Base-by-base conservation (phyloP, 1,140 invertebrate genomes). In the Camponotus vicinus region DNA sequence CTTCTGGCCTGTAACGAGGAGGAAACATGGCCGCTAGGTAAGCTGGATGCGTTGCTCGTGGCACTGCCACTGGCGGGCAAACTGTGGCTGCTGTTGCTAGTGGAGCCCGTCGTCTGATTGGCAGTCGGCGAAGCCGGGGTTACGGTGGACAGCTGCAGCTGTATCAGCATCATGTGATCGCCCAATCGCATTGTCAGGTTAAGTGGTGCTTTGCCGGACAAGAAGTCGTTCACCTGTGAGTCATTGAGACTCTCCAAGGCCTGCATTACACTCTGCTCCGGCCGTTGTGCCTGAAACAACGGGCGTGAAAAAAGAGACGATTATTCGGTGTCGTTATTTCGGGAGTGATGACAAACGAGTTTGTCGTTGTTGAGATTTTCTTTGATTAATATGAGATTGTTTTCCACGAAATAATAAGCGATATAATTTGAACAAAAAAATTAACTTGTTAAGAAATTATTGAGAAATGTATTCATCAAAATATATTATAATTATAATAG, bases 131-230 rank as follows among this genome's bases (percentile, higher is more conserved):
- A 90, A n/a, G 94, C 91, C 13, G 94, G 96, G 15, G 96, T 96
- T 3, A 98, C 97, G 15, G 98, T 98, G 64, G 98, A 98, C 73
- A 99, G 95, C 93, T 99, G 98, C 57, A 99, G 95, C 94, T 99
- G 98, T 80, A 99, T 99, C 78, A 99, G 96, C 98, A 99, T 99
- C 98, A 99, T 98, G 95, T 99, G 98, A 93, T 99, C 98, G 34
- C 98, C 98, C 15, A 99, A 95, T 83, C 98, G 96, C 98, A 99
- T 99, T 59, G 98, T 99, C 69, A 99, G 95, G 94, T 99, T 99
- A 37, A 99, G 95, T 18, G 98, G 98, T 40, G 98, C 98, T 94
- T 98, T 98, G 59, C 98, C 98, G 92, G 98, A 98, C 13, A 99
- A 96, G 93, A 99, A 99, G 94, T 99, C 98, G 95, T 98, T 98